Evolutionary conservation across 2,888 invertebrate genomes (phyloP).

Genomic region (Pasiphila rectangulata): DNA sequence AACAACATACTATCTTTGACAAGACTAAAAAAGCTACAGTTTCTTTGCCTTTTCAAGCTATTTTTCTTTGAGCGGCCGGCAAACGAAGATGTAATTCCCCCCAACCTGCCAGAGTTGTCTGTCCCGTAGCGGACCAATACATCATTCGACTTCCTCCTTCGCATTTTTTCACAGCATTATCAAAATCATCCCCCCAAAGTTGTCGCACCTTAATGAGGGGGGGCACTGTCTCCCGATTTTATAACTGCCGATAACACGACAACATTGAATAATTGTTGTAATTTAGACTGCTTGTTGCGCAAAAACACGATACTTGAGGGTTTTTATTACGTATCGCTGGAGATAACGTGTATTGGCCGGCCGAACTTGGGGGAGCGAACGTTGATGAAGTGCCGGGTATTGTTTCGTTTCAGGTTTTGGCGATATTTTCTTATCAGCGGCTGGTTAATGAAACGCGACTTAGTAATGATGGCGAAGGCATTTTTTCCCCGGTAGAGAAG

Average conservation of each 20-base stretch:
- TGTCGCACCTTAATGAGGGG: conserved; percentile 63
- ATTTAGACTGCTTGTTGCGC: conserved; percentile 73
- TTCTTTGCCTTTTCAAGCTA: conserved; percentile 4
- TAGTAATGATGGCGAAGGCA: neutral
- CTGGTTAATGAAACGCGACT: conserved; percentile 1
- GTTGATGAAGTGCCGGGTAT: conserved; percentile 33
- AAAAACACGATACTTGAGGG: conserved; percentile 63
- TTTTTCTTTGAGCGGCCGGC: too few relatives aligned
- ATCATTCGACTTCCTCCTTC: conserved; percentile 24
- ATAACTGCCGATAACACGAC: conserved; percentile 74
- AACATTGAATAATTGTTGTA: conserved; percentile 79
- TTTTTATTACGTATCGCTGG: conserved; percentile 64
- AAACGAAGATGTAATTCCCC: conserved; percentile 16
- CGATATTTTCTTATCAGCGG: conserved; percentile 24
- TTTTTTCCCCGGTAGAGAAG: too few relatives aligned
- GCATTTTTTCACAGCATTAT: conserved; percentile 33
- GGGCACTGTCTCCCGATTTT: conserved; percentile 61
- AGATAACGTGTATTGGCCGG: conserved; percentile 49
- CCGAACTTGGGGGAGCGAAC: conserved; percentile 19
- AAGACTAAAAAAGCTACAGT: neutral
- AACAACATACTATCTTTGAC: too few relatives aligned
- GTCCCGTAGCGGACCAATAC: conserved; percentile 23
- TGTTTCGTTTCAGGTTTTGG: conserved; percentile 26
- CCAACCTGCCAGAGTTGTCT: conserved; percentile 18
- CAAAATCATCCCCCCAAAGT: conserved; percentile 31